A percentile compares a stretch with the other conserved stretches of the same genome.
Evolutionary conservation across 2,888 invertebrate genomes (phyloP).

Genomic region (Polyploca ridens): DNA sequence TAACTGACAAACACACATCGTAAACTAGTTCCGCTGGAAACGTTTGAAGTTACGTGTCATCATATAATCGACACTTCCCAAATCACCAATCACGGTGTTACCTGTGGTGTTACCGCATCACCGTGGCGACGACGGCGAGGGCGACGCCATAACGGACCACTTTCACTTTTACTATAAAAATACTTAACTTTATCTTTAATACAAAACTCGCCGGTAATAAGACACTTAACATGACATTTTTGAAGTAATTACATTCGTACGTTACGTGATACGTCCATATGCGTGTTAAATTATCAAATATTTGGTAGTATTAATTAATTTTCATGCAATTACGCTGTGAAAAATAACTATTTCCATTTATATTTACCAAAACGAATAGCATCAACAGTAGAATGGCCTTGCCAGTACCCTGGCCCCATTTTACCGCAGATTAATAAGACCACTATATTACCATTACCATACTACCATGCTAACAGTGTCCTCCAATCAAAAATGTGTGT

Average conservation of each 20-base stretch:
- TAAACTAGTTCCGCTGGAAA: slow-evolving; percentile 50
- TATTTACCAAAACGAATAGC: background rate
- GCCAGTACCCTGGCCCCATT: too few relatives aligned
- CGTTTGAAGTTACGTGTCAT: slow-evolving; percentile 57
- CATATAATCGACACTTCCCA: slow-evolving; percentile 60
- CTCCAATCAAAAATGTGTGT: background rate
- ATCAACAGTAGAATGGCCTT: background rate
- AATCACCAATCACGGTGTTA: slow-evolving; percentile 54
- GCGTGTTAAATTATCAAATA: background rate
- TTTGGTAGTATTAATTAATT: too few relatives aligned
- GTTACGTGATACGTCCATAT: background rate
- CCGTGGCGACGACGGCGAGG: slow-evolving; percentile 23
- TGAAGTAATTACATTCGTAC: slow-evolving; percentile 16
- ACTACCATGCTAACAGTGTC: too few relatives aligned
- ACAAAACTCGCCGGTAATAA: background rate
- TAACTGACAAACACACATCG: slow-evolving; percentile 15
- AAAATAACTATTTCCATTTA: too few relatives aligned
- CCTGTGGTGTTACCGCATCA: slow-evolving; percentile 49
- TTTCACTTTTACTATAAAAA: slow-evolving; percentile 50
- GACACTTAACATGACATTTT: slow-evolving; percentile 11
- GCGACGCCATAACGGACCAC: slow-evolving; percentile 39
- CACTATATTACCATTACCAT: too few relatives aligned
- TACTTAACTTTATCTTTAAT: background rate
- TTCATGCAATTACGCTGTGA: too few relatives aligned
- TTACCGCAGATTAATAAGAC: too few relatives aligned